phyloP scores from a whole-genome alignment of 2,888 invertebrate species.

The Branchipolynoe longqiensis region DNA sequence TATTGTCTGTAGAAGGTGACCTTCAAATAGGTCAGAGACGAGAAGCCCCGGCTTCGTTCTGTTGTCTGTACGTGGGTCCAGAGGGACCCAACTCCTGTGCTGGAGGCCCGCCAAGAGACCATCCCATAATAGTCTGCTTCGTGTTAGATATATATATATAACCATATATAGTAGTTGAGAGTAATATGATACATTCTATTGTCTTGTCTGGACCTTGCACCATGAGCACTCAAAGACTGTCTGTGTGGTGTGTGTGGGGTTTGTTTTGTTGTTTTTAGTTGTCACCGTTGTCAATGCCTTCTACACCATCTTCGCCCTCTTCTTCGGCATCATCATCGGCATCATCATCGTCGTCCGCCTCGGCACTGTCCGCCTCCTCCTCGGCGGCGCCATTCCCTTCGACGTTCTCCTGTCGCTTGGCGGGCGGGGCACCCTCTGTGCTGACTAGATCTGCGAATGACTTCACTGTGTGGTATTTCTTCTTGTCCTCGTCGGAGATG shows the following conservation, averaged over 20 bases:
- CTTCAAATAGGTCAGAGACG: too few species aligned
- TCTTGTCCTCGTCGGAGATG: constrained; percentile 85
- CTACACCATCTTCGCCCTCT: constrained; percentile 12
- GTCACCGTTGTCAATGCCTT: not conserved
- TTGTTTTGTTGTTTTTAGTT: constrained; percentile 24
- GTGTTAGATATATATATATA: not conserved
- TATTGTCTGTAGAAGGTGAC: too few species aligned
- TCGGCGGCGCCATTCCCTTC: constrained; percentile 50
- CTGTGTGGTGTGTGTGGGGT: not conserved
- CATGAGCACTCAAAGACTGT: constrained; percentile 44
- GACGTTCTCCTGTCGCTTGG: constrained; percentile 13
- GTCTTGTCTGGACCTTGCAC: constrained; percentile 56
- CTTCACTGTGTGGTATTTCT: constrained; percentile 75
- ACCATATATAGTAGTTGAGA: constrained; percentile 18
- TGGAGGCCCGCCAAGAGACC: too few species aligned
- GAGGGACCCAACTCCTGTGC: too few species aligned
- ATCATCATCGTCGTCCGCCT: constrained; percentile 55
- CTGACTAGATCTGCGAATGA: constrained; percentile 73
- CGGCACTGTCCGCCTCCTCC: constrained; percentile 56
- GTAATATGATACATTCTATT: constrained; percentile 18
- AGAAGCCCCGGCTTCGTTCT: too few species aligned
- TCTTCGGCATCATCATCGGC: constrained; percentile 57
- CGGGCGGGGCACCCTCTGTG: constrained; percentile 56
- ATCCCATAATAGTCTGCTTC: too few species aligned
- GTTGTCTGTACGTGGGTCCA: too few species aligned